Evolutionary conservation across 2,888 invertebrate species (phyloP).

Genomic region (Scaptomyza polygonia): DNA sequence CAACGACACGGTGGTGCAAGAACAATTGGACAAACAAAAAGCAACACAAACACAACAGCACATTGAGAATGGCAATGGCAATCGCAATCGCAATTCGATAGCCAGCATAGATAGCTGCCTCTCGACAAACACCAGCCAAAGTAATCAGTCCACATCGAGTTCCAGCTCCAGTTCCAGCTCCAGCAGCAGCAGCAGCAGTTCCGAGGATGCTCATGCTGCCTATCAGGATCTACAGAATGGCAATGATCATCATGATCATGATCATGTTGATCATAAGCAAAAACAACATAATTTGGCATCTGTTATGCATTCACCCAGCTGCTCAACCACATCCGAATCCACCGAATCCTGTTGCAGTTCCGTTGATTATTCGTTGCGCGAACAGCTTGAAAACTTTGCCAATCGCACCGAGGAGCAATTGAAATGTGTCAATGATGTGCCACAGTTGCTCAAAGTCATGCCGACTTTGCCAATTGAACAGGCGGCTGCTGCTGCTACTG

Average conservation of each 20-base stretch:
- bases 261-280: background rate
- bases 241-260: conserved; percentile 61
- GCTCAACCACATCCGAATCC: conserved; percentile 59
- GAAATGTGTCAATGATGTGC: conserved; percentile 39
- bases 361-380: conserved; percentile 83
- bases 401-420: conserved; percentile 60
- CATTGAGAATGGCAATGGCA: conserved; percentile 74
- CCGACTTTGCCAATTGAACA: conserved; percentile 53
- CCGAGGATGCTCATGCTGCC: conserved; percentile 74
- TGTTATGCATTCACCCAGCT: conserved; percentile 42
- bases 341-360: conserved; percentile 80
- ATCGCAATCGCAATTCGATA: conserved; percentile 82
- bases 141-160: conserved; percentile 71
- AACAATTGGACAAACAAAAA: too few species aligned
- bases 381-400: conserved; percentile 83
- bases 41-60: conserved; percentile 22
- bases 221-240: conserved; percentile 83
- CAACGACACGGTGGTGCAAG: conserved; percentile 4
- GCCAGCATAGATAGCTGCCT: conserved; percentile 83
- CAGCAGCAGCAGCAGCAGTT: conserved; percentile 44
- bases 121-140: conserved; percentile 75
- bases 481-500: conserved; percentile 10
- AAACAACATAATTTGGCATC: conserved; percentile 29
- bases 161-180: conserved; percentile 19
- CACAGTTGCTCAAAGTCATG: conserved; percentile 59